Evolutionary conservation across 2,113 vertebrate species (phyloP).

Genomic region (Tiliqua scincoides): DNA sequence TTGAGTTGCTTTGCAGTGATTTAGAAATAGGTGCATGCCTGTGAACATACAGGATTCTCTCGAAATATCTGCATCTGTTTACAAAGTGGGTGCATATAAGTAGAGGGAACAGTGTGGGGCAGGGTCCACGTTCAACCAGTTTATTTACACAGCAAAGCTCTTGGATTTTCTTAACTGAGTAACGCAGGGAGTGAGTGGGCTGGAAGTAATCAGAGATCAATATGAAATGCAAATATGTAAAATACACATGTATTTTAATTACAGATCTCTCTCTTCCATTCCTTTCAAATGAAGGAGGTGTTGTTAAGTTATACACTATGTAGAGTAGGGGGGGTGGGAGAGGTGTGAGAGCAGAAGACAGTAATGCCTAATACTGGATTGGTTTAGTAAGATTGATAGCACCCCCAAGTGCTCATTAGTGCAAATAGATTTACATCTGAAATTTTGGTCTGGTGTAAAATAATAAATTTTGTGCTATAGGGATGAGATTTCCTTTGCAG

Average conservation of each 20-base stretch:
- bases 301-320: neutral
- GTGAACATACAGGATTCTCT: neutral
- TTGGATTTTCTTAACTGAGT: neutral
- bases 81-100: too few species aligned
- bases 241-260: neutral
- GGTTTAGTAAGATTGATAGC: conserved; percentile 28
- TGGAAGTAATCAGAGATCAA: neutral
- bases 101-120: neutral
- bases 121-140: neutral
- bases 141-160: neutral
- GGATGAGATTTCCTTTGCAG: neutral
- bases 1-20: neutral
- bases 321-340: neutral
- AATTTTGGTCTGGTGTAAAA: neutral
- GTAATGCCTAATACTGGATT: conserved; percentile 7
- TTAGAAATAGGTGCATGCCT: neutral
- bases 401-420: conserved; percentile 22
- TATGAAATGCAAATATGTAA: conserved; percentile 5
- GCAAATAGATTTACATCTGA: conserved; percentile 19
- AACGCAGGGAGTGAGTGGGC: neutral
- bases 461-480: neutral
- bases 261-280: neutral
- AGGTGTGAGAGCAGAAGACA: neutral
- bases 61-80: neutral
- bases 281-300: neutral